Percentiles rank a stretch among this genome's conserved stretches.
These are phyloP conservation scores for Sinosuthora webbiana DNA, from an alignment of 2,113 vertebrate species.

Conservation along the genomic window DNA sequence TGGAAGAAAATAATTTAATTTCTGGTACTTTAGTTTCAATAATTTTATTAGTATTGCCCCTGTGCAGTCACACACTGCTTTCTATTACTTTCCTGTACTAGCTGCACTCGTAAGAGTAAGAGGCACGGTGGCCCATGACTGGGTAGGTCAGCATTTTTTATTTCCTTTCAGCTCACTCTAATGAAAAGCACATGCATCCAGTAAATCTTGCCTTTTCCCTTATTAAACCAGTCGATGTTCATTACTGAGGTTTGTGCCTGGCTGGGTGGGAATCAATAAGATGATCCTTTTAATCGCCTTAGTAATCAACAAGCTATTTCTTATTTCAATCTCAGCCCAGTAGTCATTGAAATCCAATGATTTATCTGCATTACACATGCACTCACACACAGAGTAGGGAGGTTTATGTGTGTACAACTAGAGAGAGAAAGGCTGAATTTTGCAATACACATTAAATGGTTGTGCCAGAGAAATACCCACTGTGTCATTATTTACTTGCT, in stretches of 20 bases:
- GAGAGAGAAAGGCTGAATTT: constrained; percentile 13
- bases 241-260: constrained; percentile 73
- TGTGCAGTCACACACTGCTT: constrained; percentile 26
- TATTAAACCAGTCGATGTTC: constrained; percentile 77
- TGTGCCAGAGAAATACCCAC: neutral
- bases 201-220: constrained; percentile 76
- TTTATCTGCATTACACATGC: constrained; percentile 50
- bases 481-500: constrained; percentile 14
- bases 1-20: constrained; percentile 14
- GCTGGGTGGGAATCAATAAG: constrained; percentile 77
- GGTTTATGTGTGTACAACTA: neutral
- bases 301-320: constrained; percentile 75
- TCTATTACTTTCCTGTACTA: constrained; percentile 41
- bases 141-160: constrained; percentile 82
- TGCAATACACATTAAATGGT: neutral
- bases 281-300: constrained; percentile 75
- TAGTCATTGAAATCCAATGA: constrained; percentile 54
- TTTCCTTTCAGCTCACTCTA: constrained; percentile 79
- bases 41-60: constrained; percentile 34
- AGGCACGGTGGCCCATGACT: constrained; percentile 70
- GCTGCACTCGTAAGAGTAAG: constrained; percentile 49
- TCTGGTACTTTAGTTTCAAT: constrained; percentile 8
- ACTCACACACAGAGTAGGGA: neutral
- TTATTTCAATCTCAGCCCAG: constrained; percentile 62
- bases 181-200: constrained; percentile 84